A percentile compares a stretch with the other conserved stretches of the same genome.
phyloP scores from a whole-genome alignment of 53 echinoderm and acorn worm genomes.

The Apostichopus leukothele region DNA sequence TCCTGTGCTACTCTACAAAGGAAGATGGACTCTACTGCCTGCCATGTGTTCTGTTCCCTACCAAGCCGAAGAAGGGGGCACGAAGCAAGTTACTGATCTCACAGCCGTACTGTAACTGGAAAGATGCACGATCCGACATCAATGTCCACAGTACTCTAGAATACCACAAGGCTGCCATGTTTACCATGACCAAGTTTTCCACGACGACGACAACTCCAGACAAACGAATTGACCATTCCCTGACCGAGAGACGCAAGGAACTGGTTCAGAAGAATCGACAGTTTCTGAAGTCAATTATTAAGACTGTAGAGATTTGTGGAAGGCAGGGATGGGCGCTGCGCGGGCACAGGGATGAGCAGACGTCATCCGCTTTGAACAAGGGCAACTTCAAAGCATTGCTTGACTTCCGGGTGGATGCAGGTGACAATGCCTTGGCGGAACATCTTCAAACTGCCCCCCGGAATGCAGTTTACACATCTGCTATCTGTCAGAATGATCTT shows the following conservation, averaged over 20 bases:
- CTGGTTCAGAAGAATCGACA: constrained; percentile 16
- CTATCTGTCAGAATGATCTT: constrained; percentile 50
- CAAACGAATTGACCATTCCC: background rate
- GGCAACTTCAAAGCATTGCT: constrained; percentile 58
- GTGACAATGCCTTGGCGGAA: constrained; percentile 8
- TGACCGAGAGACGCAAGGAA: background rate
- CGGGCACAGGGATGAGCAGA: constrained; percentile 52
- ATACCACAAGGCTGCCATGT: background rate
- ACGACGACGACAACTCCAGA: too few species aligned
- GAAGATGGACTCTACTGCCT: constrained; percentile 52
- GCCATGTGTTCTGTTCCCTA: constrained; percentile 43
- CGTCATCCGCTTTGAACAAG: background rate
- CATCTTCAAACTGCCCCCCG: constrained; percentile 17
- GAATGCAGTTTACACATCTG: constrained; percentile 52
- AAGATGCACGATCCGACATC: constrained; percentile 30
- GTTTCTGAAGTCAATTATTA: constrained; percentile 52
- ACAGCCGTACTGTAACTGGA: constrained; percentile 39
- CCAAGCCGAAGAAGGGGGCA: constrained; percentile 17
- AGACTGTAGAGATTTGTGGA: constrained; percentile 26
- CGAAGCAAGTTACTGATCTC: constrained; percentile 44
- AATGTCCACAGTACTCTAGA: background rate
- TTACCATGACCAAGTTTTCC: background rate
- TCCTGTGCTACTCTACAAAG: constrained; percentile 37
- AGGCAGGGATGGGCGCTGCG: constrained; percentile 48
- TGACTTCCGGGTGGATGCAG: background rate